A percentile compares a stretch with the other conserved stretches of the same genome.
Conservation (phyloP, 2,113 vertebrate species). For the Rafetus swinhoei region DNA sequence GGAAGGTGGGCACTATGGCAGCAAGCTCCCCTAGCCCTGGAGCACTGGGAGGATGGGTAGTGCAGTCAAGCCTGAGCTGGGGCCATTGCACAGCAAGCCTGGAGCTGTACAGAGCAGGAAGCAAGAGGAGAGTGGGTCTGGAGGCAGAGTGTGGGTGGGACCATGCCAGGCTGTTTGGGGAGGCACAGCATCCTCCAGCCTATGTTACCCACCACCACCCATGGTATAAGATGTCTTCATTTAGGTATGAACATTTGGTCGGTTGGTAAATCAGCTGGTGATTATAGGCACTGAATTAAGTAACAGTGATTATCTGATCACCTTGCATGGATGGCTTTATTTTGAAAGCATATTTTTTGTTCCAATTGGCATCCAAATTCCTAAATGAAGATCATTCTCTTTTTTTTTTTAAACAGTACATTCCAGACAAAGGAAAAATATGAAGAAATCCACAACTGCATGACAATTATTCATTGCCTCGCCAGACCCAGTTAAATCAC, state of each 20-base stretch:
- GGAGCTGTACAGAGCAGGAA: too few relatives aligned
- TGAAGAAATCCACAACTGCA: background rate
- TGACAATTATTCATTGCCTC: slow-evolving; percentile 43
- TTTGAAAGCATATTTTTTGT: background rate
- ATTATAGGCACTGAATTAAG: background rate
- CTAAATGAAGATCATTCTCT: background rate
- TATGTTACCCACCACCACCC: too few relatives aligned
- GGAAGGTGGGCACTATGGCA: too few relatives aligned
- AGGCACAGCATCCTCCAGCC: too few relatives aligned
- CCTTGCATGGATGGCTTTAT: background rate
- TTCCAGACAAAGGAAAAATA: background rate
- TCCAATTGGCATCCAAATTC: background rate
- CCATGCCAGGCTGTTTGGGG: too few relatives aligned
- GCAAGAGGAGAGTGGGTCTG: too few relatives aligned
- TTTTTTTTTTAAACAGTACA: background rate
- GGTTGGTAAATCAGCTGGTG: background rate
- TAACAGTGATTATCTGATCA: background rate
- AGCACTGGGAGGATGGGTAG: too few relatives aligned
- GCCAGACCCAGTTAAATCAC: slow-evolving; percentile 60
- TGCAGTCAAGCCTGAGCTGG: too few relatives aligned
- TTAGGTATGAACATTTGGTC: background rate
- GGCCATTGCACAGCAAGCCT: too few relatives aligned
- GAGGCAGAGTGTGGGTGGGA: too few relatives aligned
- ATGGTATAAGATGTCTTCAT: fast-evolving
- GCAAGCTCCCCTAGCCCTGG: too few relatives aligned